phyloP scores from a whole-genome alignment of 2,797 vertebrate species.

The Heterohyrax brucei region DNA sequence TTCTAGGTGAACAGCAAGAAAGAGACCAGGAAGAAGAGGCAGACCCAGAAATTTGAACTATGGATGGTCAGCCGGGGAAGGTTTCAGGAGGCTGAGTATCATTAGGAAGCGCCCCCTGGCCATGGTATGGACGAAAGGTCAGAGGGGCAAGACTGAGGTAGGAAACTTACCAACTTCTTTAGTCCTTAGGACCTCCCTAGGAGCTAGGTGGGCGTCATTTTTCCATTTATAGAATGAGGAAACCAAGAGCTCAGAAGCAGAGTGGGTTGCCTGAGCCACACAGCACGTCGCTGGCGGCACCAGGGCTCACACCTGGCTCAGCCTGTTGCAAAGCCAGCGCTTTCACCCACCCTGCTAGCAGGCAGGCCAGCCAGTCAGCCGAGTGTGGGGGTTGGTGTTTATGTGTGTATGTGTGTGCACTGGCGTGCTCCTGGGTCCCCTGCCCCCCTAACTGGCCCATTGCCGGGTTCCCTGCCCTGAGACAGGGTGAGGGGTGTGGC shows the following conservation, averaged over 20 bases:
- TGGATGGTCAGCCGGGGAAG: background rate
- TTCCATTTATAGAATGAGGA: constrained; percentile 27
- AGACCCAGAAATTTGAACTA: background rate
- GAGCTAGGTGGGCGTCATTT: background rate
- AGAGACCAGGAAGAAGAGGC: background rate
- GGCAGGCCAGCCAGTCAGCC: background rate
- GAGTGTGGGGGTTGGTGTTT: background rate
- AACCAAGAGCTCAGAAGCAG: background rate
- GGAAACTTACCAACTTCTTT: background rate
- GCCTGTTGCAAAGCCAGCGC: constrained; percentile 57
- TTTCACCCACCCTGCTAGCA: background rate
- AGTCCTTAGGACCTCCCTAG: background rate
- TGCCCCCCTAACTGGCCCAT: background rate
- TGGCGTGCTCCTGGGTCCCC: background rate
- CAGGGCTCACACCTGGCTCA: background rate
- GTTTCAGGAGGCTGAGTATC: background rate
- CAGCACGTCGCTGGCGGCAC: background rate
- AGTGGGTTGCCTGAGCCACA: constrained; percentile 31
- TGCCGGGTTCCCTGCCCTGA: constrained; percentile 71
- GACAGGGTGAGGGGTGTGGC: constrained; percentile 78
- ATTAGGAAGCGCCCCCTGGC: background rate
- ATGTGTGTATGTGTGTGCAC: rapidly evolving
- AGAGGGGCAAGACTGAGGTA: background rate
- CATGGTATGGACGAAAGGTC: background rate
- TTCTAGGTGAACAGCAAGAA: background rate